Evolutionary conservation across 2,113 vertebrate species (phyloP).

Genomic region (Amphilophus citrinellus): DNA sequence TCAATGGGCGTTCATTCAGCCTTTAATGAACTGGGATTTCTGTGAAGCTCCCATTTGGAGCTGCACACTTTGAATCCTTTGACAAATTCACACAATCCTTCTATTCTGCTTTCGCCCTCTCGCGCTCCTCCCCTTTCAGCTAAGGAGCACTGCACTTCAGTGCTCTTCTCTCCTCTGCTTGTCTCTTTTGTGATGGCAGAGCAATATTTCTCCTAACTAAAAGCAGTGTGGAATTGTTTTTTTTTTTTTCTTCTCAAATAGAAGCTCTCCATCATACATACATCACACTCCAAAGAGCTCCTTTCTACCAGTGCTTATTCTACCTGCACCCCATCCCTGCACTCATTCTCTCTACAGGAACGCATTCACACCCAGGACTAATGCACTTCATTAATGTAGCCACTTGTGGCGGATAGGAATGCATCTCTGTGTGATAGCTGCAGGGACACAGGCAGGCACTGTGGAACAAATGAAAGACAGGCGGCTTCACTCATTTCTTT

Average conservation of each 20-base stretch:
- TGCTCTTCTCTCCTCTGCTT: constrained; percentile 27
- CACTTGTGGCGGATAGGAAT: constrained; percentile 41
- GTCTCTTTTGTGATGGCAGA: constrained; percentile 39
- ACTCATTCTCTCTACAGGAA: constrained; percentile 14
- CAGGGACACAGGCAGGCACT: background rate
- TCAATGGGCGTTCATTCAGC: constrained; percentile 33
- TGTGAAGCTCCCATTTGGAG: background rate
- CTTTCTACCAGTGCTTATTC: constrained; percentile 14
- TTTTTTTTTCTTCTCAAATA: background rate
- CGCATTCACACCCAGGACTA: constrained; percentile 30
- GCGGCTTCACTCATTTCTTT: constrained; percentile 12
- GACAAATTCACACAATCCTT: constrained; percentile 36
- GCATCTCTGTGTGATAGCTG: constrained; percentile 12
- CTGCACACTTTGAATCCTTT: constrained; percentile 17
- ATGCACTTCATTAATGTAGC: constrained; percentile 56
- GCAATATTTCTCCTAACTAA: constrained; percentile 41
- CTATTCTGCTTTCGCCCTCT: constrained; percentile 15
- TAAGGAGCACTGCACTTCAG: constrained; percentile 24
- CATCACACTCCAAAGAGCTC: constrained; percentile 26
- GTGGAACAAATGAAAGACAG: constrained; percentile 18
- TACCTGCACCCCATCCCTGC: constrained; percentile 18
- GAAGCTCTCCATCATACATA: constrained; percentile 39
- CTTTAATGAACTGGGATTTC: constrained; percentile 54
- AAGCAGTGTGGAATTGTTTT: constrained; percentile 17
- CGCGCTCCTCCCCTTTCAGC: background rate